Conservation (phyloP, 2,888 invertebrate genomes). For the Pollenia labialis region DNA sequence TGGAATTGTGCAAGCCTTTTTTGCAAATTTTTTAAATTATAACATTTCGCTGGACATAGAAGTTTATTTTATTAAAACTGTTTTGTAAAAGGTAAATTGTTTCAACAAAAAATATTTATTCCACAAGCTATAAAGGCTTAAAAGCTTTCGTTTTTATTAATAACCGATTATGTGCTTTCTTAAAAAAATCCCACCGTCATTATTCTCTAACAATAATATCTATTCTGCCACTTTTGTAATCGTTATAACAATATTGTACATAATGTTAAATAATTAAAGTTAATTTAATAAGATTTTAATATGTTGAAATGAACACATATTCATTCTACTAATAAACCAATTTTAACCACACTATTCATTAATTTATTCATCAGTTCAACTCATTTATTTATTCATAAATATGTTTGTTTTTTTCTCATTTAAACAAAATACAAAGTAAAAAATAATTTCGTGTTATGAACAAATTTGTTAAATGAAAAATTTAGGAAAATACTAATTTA, state of each 20-base stretch:
- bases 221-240: background rate
- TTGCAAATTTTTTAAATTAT: no score
- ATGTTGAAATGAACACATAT: conserved; percentile 35
- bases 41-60: no score
- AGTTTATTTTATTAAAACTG: no score
- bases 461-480: conserved; percentile 69
- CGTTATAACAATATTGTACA: background rate
- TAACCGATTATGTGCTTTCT: background rate
- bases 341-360: background rate
- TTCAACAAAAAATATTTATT: no score
- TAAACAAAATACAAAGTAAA: conserved; percentile 15
- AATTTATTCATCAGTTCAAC: conserved; percentile 33
- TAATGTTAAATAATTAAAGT: conserved; percentile 40
- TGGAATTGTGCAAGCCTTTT: no score
- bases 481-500: background rate
- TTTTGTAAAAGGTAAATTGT: no score
- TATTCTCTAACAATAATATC: background rate
- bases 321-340: conserved; percentile 15
- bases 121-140: no score
- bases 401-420: conserved; percentile 4
- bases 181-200: background rate
- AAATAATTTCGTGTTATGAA: conserved; percentile 61
- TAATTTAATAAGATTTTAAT: conserved; percentile 48
- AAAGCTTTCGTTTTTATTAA: background rate
- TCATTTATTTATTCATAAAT: conserved; percentile 12